Evolutionary conservation across 1,140 invertebrate species (phyloP), one percentile per base, ranked within the genome.

Genomic region (Atta cephalotes): DNA sequence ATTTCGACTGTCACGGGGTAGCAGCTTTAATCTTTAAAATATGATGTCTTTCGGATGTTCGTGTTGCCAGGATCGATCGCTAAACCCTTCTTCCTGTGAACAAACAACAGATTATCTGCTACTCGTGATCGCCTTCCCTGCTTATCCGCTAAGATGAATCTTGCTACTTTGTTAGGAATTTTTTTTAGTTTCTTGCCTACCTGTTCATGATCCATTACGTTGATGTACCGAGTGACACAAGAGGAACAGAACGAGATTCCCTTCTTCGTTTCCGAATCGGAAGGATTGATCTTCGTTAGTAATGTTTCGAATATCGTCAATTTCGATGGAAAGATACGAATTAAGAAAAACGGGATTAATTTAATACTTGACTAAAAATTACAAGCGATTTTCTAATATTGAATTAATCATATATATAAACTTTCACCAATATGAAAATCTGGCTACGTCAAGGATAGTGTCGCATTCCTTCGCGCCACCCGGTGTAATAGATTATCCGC

Each of bases 121-220:
- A 84, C 31, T 71, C 77, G 51, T 70, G 66, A 65, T 76, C 76
- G 74, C 21, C 56, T 60, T 63, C 39, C 35, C 31, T 53, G 80
- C 89, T 90, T 87, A 89, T 12, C 39, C 53, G 58, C 88, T 90
- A 89, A 78, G 53, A 90, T 87, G 88, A 90, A 84, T 90, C 56
- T 76, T 60, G 66, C 89, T 90, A 90, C 66, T 63, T 25, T 72
- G 88, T 87, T 90, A 90, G 88, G 89, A 90, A 90, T 58, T 53
- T 45, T 25, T 45, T 49, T 62, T 60, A 71, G 18, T 82, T 74
- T 84, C 39, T 84, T 35, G 58, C 14, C 80, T 76, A 84, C 56
- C 80, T 76, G 80, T 35, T 82, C 80, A 39, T 74, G 80, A 76
- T 51, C 45, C 70, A 84, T 74, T 63, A 84, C 45, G 80, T 56